Evolutionary conservation across 2,888 invertebrate genomes (phyloP).

Genomic region (Allygus modestus): DNA sequence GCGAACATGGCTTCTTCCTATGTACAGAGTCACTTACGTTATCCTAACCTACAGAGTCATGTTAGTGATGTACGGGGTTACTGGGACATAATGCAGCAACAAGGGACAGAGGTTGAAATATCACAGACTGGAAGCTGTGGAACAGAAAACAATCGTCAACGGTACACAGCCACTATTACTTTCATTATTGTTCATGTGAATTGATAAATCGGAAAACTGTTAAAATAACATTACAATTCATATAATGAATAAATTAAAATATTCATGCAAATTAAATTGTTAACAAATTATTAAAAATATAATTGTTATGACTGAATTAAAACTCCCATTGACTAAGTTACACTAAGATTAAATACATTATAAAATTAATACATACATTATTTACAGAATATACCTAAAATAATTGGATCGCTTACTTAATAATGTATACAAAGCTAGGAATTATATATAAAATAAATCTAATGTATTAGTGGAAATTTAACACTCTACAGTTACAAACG

Average conservation of each 20-base stretch:
- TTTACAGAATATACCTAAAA: conserved; percentile 2
- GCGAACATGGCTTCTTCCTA: conserved; percentile 57
- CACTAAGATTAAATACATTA: conserved; percentile 10
- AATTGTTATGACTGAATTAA: background rate
- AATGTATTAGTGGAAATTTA: background rate
- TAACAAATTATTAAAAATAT: background rate
- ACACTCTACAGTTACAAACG: background rate
- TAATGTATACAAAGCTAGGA: conserved; percentile 35
- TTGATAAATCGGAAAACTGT: background rate
- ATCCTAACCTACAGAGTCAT: conserved; percentile 44
- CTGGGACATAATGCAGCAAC: too few species aligned
- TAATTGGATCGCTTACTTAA: background rate
- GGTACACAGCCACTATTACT: conserved; percentile 50
- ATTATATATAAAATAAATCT: conserved; percentile 20
- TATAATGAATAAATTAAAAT: conserved; percentile 14
- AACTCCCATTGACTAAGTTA: background rate
- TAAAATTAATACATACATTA: conserved; percentile 33
- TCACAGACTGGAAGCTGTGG: conserved; percentile 32
- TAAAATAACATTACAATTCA: conserved; percentile 4
- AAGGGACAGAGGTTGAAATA: conserved; percentile 41
- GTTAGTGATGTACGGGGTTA: conserved; percentile 3
- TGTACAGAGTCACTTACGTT: conserved; percentile 29
- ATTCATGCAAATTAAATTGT: background rate
- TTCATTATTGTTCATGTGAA: conserved; percentile 28
- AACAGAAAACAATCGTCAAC: conserved; percentile 18